Base-by-base conservation (phyloP, 2,888 invertebrate species). In the Emmelina monodactyla region DNA sequence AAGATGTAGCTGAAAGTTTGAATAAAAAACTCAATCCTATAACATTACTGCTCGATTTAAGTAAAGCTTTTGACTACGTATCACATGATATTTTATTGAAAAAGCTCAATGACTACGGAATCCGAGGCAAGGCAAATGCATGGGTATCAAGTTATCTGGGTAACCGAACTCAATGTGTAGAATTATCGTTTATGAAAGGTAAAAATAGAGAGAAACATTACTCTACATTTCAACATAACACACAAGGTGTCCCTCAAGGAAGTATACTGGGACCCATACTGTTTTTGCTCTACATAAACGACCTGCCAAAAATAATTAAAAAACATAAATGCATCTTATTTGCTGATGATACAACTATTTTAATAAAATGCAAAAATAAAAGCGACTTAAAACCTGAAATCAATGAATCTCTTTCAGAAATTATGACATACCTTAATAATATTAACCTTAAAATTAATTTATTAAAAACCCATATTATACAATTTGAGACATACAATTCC, bases 271-370 rank as follows among this genome's bases (percentile, higher is more conserved):
- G 15, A 9, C 14, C 16, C 10, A 14, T 31, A n/a, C n/a, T 22
- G 19, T 22, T 22, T 32, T 12, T 32, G 16, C 9, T 11, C 5
- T 32, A 29, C 29, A 29, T 29, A 29, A 29, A 29, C 14, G 12
- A 29, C 9, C 5, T 29, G 4, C 14, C 29, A 14, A 5, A 29
- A 2, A 13, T 29, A 12, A 29, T 14, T 4, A 13, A 10, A 25
- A 25, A 29, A 3, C 29, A 29, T 11, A 29, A 29, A 29, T 29
- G 13, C 13, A 29, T 12, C 6, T 13, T 13, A 12, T 29, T 29
- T 14, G 29, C 29, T 6, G 29, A 29, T 9, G 29, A 29, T 13
- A 29, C 14, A 4, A 14, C 29, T 4, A 9, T 29, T 14, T 6
- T 29, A 13, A 29, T 29, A 29, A 29, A 29, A 13, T 5, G 6